Evolutionary conservation across 2,888 invertebrate genomes (phyloP).

Genomic region (Ganaspis brasiliensis): DNA sequence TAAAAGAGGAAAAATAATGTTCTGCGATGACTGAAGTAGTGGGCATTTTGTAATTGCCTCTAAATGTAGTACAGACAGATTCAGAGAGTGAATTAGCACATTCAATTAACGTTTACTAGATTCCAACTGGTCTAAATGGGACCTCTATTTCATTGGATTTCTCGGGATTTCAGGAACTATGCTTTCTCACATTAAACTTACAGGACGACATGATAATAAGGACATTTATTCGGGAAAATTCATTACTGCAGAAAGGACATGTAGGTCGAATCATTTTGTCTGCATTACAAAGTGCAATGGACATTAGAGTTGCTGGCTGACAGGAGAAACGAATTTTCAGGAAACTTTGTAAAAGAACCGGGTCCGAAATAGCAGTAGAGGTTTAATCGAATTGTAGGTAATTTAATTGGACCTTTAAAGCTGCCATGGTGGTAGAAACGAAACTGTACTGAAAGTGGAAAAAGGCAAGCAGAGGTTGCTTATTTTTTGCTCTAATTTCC

Average conservation of each 20-base stretch:
- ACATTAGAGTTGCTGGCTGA: not conserved
- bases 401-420: conserved; percentile 66
- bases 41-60: conserved; percentile 76
- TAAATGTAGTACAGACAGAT: conserved; percentile 76
- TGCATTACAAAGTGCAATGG: conserved; percentile 20
- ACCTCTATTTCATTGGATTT: conserved; percentile 75
- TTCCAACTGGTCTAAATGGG: conserved; percentile 60
- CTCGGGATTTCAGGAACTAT: conserved; percentile 61
- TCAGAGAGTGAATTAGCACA: conserved; percentile 77
- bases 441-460: conserved; percentile 64
- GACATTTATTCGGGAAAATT: conserved; percentile 54
- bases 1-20: not conserved
- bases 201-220: conserved; percentile 61
- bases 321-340: conserved; percentile 39
- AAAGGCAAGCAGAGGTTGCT: conserved; percentile 44
- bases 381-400: conserved; percentile 68
- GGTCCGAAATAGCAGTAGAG: conserved; percentile 48
- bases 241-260: conserved; percentile 19
- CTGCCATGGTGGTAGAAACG: conserved; percentile 60
- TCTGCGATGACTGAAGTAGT: not conserved
- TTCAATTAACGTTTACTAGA: conserved; percentile 78
- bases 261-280: conserved; percentile 16
- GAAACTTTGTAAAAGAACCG: conserved; percentile 43
- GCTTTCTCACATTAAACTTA: conserved; percentile 18
- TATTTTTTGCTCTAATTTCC: conserved; percentile 44